Base-by-base conservation (phyloP, 2,113 vertebrate species). In the Anolis sagrei region DNA sequence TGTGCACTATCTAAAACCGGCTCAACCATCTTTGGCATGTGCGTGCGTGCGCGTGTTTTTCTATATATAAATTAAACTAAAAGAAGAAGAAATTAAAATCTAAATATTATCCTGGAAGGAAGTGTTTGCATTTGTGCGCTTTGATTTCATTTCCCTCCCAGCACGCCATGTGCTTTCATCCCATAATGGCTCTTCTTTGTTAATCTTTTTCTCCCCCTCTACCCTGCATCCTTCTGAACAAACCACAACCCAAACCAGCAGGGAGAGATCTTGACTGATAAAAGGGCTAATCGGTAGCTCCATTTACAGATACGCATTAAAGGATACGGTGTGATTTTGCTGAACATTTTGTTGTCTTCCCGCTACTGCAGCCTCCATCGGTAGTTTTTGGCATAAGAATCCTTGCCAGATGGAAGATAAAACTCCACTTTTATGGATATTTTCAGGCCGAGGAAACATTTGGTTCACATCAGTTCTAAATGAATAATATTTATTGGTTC, bases 111-210 rank as follows among this genome's bases (percentile, higher is more conserved):
- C 93, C 92, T 93, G 93, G 94, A 96, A 96, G 94, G 94, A 96
- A 96, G 95, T 95, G 89, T 92, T 93, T 93, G 94, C 88, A 89
- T 18, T 87, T 93, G 92, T 93, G 88, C 87, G 87, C 90, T 96
- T 97, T 97, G 95, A 96, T 95, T 96, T 95, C 95, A 94, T 96
- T 95, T 94, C 95, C 95, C 95, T 19, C 78, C 29, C 96, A 96
- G 96, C 93, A 91, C 84, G 95, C 92, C 86, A 88, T 88, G 90
- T 73, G 91, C 94, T 96, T 96, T 96, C 93, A 96, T 96, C 95
- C 92, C 79, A 84, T 95, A 95, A 96, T 95, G 87, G 93, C 93
- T 95, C 93, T 95, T 90, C 92, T 94, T 77, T 70, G 91, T 92
- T 96, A 96, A 96, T 96, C 95, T 93, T 91, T 94, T 93, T 95